Evolutionary conservation across 1,140 invertebrate genomes (phyloP).

Genomic region (Vanessa tameamea): DNA sequence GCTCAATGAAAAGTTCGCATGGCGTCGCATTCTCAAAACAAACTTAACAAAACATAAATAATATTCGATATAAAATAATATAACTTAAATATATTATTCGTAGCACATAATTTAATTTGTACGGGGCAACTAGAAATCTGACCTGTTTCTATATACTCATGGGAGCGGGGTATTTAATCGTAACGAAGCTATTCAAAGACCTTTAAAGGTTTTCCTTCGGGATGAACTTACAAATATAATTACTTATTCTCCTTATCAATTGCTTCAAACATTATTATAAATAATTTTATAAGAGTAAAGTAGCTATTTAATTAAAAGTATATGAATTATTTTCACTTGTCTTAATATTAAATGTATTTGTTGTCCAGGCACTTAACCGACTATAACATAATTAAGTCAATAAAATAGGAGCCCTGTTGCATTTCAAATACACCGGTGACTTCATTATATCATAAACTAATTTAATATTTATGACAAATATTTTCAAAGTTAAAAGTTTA

Average conservation of each 20-base stretch:
- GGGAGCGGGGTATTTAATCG: constrained; percentile 23
- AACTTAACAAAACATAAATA: not conserved
- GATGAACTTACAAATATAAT: constrained; percentile 4
- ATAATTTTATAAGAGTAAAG: not conserved
- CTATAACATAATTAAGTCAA: no score
- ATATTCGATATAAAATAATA: not conserved
- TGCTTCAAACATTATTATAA: not conserved
- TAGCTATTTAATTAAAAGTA: no score
- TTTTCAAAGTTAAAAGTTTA: not conserved
- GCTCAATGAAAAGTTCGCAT: no score
- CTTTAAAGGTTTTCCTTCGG: constrained; percentile 23
- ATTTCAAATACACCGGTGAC: no score
- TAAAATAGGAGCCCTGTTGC: no score
- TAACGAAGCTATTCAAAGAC: constrained; percentile 28
- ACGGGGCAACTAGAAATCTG: constrained; percentile 2
- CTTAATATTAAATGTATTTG: no score
- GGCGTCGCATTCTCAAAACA: no score
- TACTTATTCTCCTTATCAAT: not conserved
- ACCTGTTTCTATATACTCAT: constrained; percentile 2
- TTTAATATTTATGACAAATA: not conserved
- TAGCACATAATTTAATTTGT: not conserved
- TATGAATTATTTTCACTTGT: no score
- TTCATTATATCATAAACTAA: no score
- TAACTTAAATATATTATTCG: not conserved
- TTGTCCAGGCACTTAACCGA: no score